Percentiles rank a stretch among this genome's conserved stretches.
phyloP scores from a whole-genome alignment of 1,140 invertebrate genomes.

The Rhagoletis pomonella region DNA sequence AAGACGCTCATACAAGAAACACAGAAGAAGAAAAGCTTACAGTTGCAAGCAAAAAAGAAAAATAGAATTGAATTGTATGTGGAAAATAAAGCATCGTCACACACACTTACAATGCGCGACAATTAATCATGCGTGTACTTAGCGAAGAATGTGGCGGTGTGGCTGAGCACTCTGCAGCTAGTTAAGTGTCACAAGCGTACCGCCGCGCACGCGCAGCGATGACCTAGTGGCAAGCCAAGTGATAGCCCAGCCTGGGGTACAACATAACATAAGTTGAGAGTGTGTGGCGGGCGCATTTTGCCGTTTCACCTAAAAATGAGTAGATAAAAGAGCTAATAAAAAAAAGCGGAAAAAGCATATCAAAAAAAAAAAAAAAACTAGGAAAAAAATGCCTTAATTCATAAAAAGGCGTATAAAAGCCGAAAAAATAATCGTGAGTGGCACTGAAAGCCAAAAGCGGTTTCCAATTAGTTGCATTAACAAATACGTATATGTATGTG shows the following conservation, averaged over 20 bases:
- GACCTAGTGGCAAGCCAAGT: no score
- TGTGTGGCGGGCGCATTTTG: no score
- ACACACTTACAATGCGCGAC: conserved; percentile 12
- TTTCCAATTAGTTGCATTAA: no score
- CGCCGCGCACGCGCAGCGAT: no score
- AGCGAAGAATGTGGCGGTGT: background rate
- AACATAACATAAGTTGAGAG: no score
- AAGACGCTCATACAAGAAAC: background rate
- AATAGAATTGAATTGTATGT: background rate
- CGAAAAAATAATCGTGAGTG: background rate
- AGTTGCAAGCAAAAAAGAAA: background rate
- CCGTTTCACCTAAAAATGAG: no score
- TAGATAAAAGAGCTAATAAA: background rate
- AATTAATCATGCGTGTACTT: conserved; percentile 47
- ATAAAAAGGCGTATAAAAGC: conserved; percentile 4
- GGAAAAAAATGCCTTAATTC: background rate
- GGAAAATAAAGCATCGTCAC: conserved; percentile 5
- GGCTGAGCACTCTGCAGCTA: background rate
- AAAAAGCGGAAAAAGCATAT: background rate
- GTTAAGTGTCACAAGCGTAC: background rate
- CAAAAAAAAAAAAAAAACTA: background rate
- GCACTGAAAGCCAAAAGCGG: no score
- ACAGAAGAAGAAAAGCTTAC: background rate
- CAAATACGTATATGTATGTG: no score
- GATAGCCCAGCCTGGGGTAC: no score